Percentiles rank a stretch among this genome's conserved stretches.
phyloP scores from a whole-genome alignment of 1,140 invertebrate species.

The Penaeus chinensis region DNA sequence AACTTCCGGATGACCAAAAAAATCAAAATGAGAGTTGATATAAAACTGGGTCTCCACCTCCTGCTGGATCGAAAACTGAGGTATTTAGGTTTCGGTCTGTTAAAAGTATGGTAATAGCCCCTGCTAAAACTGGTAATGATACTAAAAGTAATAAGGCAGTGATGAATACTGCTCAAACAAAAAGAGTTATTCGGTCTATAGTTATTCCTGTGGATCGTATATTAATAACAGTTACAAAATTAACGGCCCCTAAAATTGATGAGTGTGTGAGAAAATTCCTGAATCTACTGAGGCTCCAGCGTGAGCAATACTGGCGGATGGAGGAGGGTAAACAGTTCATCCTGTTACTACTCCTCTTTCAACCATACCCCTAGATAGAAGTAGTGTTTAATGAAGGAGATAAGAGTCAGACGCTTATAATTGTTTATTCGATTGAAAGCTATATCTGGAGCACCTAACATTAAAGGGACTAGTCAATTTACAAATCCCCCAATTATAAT shows the following conservation, averaged over 20 bases:
- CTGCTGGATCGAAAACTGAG: conserved; percentile 70
- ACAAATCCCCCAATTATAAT: conserved; percentile 83
- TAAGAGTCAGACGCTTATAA: conserved; percentile 80
- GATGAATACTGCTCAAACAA: conserved; percentile 77
- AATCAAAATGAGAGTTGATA: conserved; percentile 86
- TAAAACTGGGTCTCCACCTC: conserved; percentile 71
- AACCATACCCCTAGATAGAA: conserved; percentile 73
- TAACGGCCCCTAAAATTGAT: conserved; percentile 67
- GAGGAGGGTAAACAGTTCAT: conserved; percentile 64
- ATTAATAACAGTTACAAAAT: conserved; percentile 69
- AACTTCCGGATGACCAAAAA: conserved; percentile 83
- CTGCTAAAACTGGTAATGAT: conserved; percentile 78
- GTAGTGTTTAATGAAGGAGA: conserved; percentile 74
- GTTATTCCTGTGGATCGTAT: conserved; percentile 66
- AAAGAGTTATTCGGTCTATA: conserved; percentile 67
- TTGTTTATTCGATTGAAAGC: conserved; percentile 82
- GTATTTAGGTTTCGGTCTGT: conserved; percentile 72
- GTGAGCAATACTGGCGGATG: conserved; percentile 63
- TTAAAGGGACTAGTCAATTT: conserved; percentile 81
- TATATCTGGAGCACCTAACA: conserved; percentile 80
- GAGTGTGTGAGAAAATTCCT: conserved; percentile 67
- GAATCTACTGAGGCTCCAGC: conserved; percentile 65
- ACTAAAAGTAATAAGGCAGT: conserved; percentile 77
- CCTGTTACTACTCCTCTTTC: conserved; percentile 75
- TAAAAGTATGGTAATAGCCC: conserved; percentile 79